phyloP scores from a whole-genome alignment of 2,888 invertebrate species.

The Pterostichus niger region DNA sequence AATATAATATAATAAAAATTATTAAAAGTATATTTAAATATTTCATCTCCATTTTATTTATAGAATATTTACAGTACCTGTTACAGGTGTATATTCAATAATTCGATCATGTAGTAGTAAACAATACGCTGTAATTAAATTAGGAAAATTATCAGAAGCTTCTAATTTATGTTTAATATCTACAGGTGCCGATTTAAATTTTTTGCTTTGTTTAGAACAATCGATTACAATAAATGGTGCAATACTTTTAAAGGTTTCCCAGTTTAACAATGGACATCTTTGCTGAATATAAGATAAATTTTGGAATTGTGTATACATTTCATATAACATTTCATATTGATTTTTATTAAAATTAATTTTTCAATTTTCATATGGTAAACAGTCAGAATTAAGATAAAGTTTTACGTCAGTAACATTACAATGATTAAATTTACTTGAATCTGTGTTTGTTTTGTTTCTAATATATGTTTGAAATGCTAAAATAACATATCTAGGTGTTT shows the following conservation, averaged over 20 bases:
- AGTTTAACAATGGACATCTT: conserved; percentile 70
- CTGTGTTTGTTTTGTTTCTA: conserved; percentile 43
- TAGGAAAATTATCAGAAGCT: conserved; percentile 68
- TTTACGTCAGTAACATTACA: conserved; percentile 47
- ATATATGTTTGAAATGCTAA: conserved; percentile 60
- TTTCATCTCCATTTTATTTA: too few species aligned
- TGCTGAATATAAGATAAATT: conserved; percentile 71
- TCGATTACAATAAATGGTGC: conserved; percentile 70
- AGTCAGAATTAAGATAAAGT: conserved; percentile 51
- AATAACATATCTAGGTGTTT: conserved; percentile 61
- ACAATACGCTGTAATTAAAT: conserved; percentile 70
- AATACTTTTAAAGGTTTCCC: conserved; percentile 64
- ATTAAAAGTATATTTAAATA: too few species aligned
- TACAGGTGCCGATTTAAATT: conserved; percentile 67
- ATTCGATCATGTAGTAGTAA: conserved; percentile 70
- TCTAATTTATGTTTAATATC: conserved; percentile 54
- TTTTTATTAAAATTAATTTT: conserved; percentile 58
- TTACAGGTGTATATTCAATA: conserved; percentile 70
- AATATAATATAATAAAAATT: too few species aligned
- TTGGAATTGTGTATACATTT: conserved; percentile 57
- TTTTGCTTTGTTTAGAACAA: conserved; percentile 69
- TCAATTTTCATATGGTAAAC: conserved; percentile 59
- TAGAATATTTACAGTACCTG: conserved; percentile 48
- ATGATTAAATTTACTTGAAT: conserved; percentile 63
- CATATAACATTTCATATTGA: conserved; percentile 41